Conservation (phyloP, 2,797 vertebrate species). For the Peromyscus melanophrys region DNA sequence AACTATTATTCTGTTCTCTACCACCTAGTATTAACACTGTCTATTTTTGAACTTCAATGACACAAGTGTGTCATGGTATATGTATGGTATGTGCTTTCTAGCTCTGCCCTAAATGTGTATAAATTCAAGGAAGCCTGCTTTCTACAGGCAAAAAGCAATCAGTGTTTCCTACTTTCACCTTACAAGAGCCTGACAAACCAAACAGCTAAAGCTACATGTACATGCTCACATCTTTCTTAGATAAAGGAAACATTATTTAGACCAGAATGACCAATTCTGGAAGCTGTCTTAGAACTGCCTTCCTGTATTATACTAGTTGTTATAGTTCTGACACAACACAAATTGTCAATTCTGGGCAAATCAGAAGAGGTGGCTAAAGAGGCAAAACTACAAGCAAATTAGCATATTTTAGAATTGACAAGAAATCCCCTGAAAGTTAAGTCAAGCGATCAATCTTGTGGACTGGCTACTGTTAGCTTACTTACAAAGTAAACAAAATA, state of each 20-base stretch:
- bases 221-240: slow-evolving; percentile 24
- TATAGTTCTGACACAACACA: slow-evolving; percentile 40
- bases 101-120: slow-evolving; percentile 32
- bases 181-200: slow-evolving; percentile 37
- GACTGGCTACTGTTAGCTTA: neutral
- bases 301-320: slow-evolving; percentile 25
- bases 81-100: slow-evolving; percentile 1
- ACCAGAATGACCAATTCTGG: slow-evolving; percentile 59
- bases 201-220: neutral
- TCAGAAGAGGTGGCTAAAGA: slow-evolving; percentile 52
- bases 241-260: slow-evolving; percentile 53
- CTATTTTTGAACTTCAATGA: slow-evolving; percentile 15
- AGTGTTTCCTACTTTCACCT: slow-evolving; percentile 18
- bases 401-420: slow-evolving; percentile 50
- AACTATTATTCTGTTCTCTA: slow-evolving; percentile 23
- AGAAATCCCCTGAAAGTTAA: slow-evolving; percentile 33
- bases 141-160: neutral
- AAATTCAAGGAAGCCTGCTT: slow-evolving; percentile 37
- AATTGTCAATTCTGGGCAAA: slow-evolving; percentile 21
- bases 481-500: slow-evolving; percentile 66
- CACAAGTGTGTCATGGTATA: neutral
- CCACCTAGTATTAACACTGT: neutral
- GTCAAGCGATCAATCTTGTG: neutral
- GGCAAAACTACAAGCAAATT: slow-evolving; percentile 22
- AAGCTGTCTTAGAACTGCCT: slow-evolving; percentile 60